phyloP scores from a whole-genome alignment of 2,888 invertebrate species.

The Drosophila macrothrix region DNA sequence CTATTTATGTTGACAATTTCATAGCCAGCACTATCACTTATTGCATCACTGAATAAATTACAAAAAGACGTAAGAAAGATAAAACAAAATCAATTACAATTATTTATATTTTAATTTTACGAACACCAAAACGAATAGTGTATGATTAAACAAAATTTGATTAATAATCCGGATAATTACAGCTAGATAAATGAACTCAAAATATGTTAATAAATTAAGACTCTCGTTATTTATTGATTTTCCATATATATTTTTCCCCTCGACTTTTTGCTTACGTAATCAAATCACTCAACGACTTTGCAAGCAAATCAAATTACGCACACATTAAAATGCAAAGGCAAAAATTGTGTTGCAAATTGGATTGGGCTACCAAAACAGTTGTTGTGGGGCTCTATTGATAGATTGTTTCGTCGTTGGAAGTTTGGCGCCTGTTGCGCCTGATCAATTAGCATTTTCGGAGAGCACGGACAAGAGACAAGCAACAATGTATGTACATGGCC shows the following conservation, averaged over 20 bases:
- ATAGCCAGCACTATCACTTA: not conserved
- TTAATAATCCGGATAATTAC: constrained; percentile 18
- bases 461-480: constrained; percentile 27
- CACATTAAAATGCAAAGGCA: constrained; percentile 49
- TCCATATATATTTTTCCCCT: constrained; percentile 14
- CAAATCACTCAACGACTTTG: constrained; percentile 69
- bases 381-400: constrained; percentile 53
- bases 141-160: not conserved
- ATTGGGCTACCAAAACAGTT: constrained; percentile 30
- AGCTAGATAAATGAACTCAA: constrained; percentile 9
- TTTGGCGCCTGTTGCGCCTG: constrained; percentile 61
- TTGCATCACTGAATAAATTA: not conserved
- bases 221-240: constrained; percentile 34
- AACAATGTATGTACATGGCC: constrained; percentile 35
- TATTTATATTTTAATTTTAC: not conserved
- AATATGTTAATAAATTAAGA: constrained; percentile 12
- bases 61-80: not conserved
- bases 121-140: not conserved
- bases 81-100: not conserved
- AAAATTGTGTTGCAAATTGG: constrained; percentile 40
- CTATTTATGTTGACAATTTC: not conserved
- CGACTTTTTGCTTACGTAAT: constrained; percentile 56
- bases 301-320: constrained; percentile 65
- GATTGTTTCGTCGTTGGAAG: constrained; percentile 46
- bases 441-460: constrained; percentile 70